Base-by-base conservation (phyloP, 2,797 vertebrate species). In the Triplophysa bombifrons region DNA sequence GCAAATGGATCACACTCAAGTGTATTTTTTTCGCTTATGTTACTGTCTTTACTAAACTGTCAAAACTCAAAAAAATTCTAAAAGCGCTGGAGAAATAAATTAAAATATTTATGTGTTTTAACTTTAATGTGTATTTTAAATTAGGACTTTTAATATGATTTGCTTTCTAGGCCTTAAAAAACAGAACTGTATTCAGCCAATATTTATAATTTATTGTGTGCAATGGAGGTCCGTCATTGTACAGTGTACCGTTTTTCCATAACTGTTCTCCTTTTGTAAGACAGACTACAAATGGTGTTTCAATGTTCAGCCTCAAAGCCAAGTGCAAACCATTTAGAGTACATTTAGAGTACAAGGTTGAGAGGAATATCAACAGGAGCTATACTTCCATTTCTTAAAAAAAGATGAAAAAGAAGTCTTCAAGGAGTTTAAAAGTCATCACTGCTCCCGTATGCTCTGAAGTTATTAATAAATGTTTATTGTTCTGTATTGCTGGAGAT, bases 391-490 rank as follows among this genome's bases (percentile, higher is more conserved):
- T 56, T 79, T 58, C 56, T 79, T 4, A 65, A 17, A 56, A 17
- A 66, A 30, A 34, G 2, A 19, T 19, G 1, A 7, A n/a, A 19
- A 53, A 38, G 72, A 85, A 74, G 50, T 82, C 72, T 76, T 74
- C 73, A 82, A 82, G 83, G 63, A 78, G 78, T 68, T 86, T 81
- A 84, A 80, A 79, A 87, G 81, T 86, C 85, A 56, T 84, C 77
- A 84, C 85, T 84, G 85, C 80, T 81, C 66, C 76, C 51, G 72
- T 86, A 53, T 66, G 83, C 86, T 88, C 89, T 84, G 83, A 76
- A 90, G 86, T 88, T 92, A 91, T 90, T 91, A 91, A 93, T 90
- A 90, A 90, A 89, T 87, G 78, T 88, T 93, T 91, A 89, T 85
- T 88, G 90, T 85, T 82, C 84, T 86, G 89, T 86, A 81, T 86